phyloP scores from a whole-genome alignment of 2,113 vertebrate genomes.

The Coptodon bakossiorum region DNA sequence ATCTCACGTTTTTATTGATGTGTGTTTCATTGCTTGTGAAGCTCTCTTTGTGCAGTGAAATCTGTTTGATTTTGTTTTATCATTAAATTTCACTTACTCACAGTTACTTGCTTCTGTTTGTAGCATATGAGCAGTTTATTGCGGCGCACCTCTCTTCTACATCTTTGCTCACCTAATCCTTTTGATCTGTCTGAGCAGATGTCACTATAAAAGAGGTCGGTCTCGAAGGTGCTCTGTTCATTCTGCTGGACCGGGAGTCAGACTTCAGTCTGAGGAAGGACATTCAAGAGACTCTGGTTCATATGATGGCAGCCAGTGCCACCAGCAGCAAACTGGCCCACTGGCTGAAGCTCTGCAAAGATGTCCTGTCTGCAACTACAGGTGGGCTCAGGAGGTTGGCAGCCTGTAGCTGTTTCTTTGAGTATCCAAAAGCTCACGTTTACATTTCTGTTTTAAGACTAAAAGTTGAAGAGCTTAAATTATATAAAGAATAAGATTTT shows the following conservation, averaged over 20 bases:
- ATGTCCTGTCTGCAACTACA: conserved; percentile 85
- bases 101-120: not conserved
- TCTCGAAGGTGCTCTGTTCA: conserved; percentile 86
- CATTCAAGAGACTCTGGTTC: conserved; percentile 84
- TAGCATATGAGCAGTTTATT: not conserved
- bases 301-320: conserved; percentile 81
- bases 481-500: not conserved
- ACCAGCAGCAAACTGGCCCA: conserved; percentile 81
- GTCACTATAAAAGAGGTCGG: conserved; percentile 87
- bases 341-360: conserved; percentile 93
- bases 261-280: conserved; percentile 79
- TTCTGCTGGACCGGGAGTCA: conserved; percentile 84
- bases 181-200: conserved; percentile 61
- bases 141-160: not conserved
- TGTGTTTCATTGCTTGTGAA: not conserved
- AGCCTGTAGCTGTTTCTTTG: not conserved
- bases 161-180: not conserved
- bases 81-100: not conserved
- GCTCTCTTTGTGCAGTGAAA: not conserved
- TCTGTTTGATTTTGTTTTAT: not conserved
- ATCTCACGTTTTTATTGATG: not conserved
- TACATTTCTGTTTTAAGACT: not conserved
- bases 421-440: not conserved
- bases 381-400: conserved; percentile 57
- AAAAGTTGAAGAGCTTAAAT: not conserved